A percentile compares a stretch with the other conserved stretches of the same genome.
Conservation (phyloP, 2,888 invertebrate species). For the Cynaeus angustus region DNA sequence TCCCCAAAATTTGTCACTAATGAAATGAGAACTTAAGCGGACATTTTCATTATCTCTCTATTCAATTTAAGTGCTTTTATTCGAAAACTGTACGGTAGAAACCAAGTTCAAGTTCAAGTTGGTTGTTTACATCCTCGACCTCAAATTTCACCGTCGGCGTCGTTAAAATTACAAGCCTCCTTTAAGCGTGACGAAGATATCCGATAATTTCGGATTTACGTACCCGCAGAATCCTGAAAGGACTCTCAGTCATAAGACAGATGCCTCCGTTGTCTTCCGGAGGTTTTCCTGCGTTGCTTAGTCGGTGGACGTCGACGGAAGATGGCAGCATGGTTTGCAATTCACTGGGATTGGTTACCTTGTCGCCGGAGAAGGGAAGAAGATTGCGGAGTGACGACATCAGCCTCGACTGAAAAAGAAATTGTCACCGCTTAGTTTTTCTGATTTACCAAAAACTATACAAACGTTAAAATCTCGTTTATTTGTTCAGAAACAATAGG, state of each 20-base stretch:
- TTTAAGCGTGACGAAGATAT: not conserved
- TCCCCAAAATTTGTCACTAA: not conserved
- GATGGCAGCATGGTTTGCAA: slow-evolving; percentile 76
- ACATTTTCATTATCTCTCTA: not conserved
- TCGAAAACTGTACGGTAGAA: not conserved
- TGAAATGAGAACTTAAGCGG: not conserved
- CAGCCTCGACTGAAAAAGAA: slow-evolving; percentile 72
- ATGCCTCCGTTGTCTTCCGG: slow-evolving; percentile 71
- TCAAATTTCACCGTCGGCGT: not conserved
- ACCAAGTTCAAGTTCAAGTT: not conserved
- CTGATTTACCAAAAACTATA: too few species aligned
- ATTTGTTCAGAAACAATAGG: too few species aligned
- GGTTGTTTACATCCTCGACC: slow-evolving; percentile 2
- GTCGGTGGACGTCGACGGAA: slow-evolving; percentile 58
- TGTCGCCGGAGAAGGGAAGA: slow-evolving; percentile 54
- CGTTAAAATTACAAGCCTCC: slow-evolving; percentile 1
- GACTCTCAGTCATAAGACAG: slow-evolving; percentile 84
- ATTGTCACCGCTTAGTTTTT: too few species aligned
- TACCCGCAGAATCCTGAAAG: slow-evolving; percentile 82
- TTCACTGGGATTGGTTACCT: slow-evolving; percentile 72
- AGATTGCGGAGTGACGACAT: slow-evolving; percentile 52
- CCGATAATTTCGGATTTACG: slow-evolving; percentile 65
- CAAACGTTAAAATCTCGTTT: too few species aligned
- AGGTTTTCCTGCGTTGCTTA: slow-evolving; percentile 44
- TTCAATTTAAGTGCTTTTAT: not conserved